These are phyloP conservation scores for Hyles euphorbiae DNA, from an alignment of 1,140 invertebrate genomes.

Conservation along the genomic window DNA sequence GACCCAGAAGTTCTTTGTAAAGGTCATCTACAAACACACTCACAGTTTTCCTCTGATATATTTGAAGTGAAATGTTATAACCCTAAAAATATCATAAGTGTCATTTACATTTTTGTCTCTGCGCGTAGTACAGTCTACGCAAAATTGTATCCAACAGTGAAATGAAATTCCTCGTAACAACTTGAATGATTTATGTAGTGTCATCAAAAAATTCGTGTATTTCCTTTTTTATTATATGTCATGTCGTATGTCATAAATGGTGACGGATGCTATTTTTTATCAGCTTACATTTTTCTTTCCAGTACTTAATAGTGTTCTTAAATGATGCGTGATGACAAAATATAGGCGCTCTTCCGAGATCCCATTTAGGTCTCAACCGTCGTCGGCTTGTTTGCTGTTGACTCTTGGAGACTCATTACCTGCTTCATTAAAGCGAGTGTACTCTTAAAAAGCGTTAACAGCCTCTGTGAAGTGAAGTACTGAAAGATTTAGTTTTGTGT, in stretches of 20 bases:
- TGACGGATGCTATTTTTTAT: constrained; percentile 9
- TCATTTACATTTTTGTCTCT: no score
- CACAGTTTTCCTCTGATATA: no score
- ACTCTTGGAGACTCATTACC: constrained; percentile 47
- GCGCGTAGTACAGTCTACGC: no score
- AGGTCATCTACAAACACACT: no score
- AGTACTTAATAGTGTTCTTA: constrained; percentile 6
- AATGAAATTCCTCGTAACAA: no score
- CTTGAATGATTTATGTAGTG: no score
- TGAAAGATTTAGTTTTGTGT: constrained; percentile 1
- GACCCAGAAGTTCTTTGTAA: no score
- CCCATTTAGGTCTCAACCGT: constrained; percentile 7
- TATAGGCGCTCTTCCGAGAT: constrained; percentile 4
- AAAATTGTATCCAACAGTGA: no score
- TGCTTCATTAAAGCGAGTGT: constrained; percentile 56
- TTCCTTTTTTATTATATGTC: no score
- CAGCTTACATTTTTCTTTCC: background rate
- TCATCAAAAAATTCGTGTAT: no score
- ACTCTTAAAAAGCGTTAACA: constrained; percentile 29
- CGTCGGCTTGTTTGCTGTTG: constrained; percentile 39
- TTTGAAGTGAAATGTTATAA: no score
- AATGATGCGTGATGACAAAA: constrained; percentile 14
- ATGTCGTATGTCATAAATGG: background rate
- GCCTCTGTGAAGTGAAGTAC: constrained; percentile 2
- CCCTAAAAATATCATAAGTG: no score